Evolutionary conservation across 2,113 vertebrate genomes (phyloP).

Genomic region (Nycticorax nycticorax): DNA sequence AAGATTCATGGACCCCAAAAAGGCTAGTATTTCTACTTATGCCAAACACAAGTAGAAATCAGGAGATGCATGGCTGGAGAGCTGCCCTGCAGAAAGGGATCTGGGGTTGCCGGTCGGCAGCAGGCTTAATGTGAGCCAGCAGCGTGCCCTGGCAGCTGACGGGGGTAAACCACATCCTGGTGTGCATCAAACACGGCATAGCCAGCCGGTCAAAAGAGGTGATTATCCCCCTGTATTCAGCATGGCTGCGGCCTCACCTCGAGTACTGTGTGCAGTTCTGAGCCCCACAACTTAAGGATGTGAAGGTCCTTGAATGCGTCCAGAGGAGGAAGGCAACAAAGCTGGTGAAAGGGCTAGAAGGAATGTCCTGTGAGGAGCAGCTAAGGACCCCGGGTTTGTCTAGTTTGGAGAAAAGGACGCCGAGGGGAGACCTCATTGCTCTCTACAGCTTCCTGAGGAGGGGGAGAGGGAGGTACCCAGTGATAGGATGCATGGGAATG

Average conservation of each 20-base stretch:
- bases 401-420: neutral
- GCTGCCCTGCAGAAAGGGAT: neutral
- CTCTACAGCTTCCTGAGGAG: neutral
- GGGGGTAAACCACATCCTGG: neutral
- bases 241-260: neutral
- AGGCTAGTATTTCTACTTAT: neutral
- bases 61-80: neutral
- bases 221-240: rapidly evolving
- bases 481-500: neutral
- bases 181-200: neutral
- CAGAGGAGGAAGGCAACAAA: neutral
- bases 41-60: neutral
- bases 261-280: neutral
- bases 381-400: neutral
- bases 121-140: neutral
- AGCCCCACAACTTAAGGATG: neutral
- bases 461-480: neutral
- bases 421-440: rapidly evolving
- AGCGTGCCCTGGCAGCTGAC: neutral
- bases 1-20: neutral
- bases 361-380: neutral
- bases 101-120: neutral
- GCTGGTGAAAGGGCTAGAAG: neutral
- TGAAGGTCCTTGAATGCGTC: too few relatives aligned
- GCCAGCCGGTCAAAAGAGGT: neutral